Base-by-base conservation (phyloP, 2,113 vertebrate species). In the Corvus cornix region DNA sequence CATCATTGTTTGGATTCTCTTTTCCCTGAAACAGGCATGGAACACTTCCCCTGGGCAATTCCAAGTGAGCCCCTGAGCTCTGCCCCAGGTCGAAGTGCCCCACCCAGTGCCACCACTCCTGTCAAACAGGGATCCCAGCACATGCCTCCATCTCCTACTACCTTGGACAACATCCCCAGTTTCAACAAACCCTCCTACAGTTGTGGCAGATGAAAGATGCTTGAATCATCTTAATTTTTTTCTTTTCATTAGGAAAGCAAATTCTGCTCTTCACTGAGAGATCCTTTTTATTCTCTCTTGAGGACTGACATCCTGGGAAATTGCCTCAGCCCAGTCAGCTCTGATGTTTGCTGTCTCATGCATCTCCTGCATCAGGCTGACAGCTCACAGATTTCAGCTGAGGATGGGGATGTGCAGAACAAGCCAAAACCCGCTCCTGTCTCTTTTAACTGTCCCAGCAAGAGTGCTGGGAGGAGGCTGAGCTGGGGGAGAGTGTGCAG, bases 291-390 rank as follows among this genome's bases (percentile, higher is more conserved):
- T 89, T 92, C 93, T 79, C 95, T 91, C 91, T 66, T 0, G 7
- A 96, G 92, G 84, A 90, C 92, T 91, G 87, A 87, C 87, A 90
- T 74, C 91, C 94, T 84, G 92, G 89, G 95, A 96, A 95, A 96
- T 68, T 88, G 92, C 91, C 72, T 81, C n/a, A 86, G 24, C 92
- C 84, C 93, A 89, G 92, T 53, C 96, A 93, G 94, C 90, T 97
- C 95, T 96, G 96, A 95, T 96, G 97, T 90, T 95, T 95, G 94
- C 96, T 17, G 73, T 93, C 96, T 95, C 97, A 86, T 27, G 3
- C 44, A 0, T 48, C 27, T 60, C 88, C 81, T 17, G 84, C 81
- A 90, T 75, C 94, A 77, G 78, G 62, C 93, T 95, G 97, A 88
- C 96, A 96, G 93, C 46, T 96, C 93, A 9, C 95, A 95, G 92